These are phyloP conservation scores for Pegoplata infirma DNA, from an alignment of 2,888 invertebrate species.

Conservation along the genomic window DNA sequence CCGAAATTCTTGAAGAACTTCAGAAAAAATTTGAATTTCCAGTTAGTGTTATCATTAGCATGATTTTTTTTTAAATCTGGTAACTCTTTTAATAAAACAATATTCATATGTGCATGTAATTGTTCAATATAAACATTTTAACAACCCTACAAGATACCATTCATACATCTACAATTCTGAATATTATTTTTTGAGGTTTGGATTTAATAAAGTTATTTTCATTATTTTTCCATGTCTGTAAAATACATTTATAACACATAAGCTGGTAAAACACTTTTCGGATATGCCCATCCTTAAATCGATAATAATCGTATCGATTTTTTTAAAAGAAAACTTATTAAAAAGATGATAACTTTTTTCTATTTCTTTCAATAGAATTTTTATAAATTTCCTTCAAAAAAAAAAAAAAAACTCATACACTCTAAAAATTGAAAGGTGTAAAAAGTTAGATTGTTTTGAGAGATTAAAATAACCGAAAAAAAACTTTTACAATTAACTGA, in stretches of 20 bases:
- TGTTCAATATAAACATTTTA: not conserved
- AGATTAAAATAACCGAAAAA: constrained; percentile 24
- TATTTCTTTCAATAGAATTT: constrained; percentile 5
- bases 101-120: too few relatives aligned
- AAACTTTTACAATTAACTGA: too few relatives aligned
- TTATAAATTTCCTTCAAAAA: not conserved
- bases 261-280: constrained; percentile 65
- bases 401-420: not conserved
- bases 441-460: constrained; percentile 32
- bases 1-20: too few relatives aligned
- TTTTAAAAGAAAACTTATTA: constrained; percentile 42
- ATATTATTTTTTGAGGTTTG: not conserved
- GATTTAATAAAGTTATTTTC: constrained; percentile 18
- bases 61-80: too few relatives aligned
- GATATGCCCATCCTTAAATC: constrained; percentile 75
- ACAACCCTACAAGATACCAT: constrained; percentile 7
- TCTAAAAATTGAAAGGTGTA: constrained; percentile 28
- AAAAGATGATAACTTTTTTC: constrained; percentile 57
- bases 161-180: too few relatives aligned
- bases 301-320: constrained; percentile 59
- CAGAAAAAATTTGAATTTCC: too few relatives aligned
- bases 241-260: too few relatives aligned
- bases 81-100: too few relatives aligned
- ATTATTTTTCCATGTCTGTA: too few relatives aligned
- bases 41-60: too few relatives aligned